These are phyloP conservation scores for Paradoxurus hermaphroditus DNA, from an alignment of 2,113 vertebrate species.

Conservation along the genomic window DNA sequence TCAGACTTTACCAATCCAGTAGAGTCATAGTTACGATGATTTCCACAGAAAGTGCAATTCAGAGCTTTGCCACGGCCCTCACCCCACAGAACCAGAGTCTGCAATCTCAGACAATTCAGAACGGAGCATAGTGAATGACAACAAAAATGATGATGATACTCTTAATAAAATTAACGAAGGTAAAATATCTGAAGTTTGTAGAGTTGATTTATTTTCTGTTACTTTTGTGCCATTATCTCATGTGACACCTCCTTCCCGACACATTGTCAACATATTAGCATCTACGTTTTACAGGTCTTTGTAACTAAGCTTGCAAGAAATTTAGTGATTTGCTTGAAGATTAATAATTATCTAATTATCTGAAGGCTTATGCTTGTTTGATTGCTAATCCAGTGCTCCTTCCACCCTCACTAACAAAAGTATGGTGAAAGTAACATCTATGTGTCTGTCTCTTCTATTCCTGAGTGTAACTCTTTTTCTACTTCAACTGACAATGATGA, in stretches of 20 bases:
- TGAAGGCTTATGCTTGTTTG: not conserved
- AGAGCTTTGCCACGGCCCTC: no score
- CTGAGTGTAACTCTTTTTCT: not conserved
- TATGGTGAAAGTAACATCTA: not conserved
- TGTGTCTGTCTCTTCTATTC: not conserved
- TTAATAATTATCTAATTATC: not conserved
- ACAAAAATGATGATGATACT: not conserved
- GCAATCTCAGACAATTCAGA: not conserved
- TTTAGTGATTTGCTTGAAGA: not conserved
- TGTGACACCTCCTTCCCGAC: not conserved
- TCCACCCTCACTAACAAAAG: not conserved
- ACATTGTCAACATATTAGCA: not conserved
- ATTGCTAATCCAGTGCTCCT: not conserved
- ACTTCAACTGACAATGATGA: not conserved
- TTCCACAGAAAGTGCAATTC: not conserved
- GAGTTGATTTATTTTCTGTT: not conserved
- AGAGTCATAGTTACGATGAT: not conserved
- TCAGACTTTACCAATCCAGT: not conserved
- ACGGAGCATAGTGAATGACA: not conserved
- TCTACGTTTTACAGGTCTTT: not conserved
- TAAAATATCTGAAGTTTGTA: not conserved
- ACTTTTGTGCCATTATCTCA: not conserved
- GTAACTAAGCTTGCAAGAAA: not conserved
- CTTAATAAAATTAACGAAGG: not conserved
- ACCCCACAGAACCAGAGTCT: not conserved